Conservation (phyloP, 2,113 vertebrate species). For the Tragulus kanchil region DNA sequence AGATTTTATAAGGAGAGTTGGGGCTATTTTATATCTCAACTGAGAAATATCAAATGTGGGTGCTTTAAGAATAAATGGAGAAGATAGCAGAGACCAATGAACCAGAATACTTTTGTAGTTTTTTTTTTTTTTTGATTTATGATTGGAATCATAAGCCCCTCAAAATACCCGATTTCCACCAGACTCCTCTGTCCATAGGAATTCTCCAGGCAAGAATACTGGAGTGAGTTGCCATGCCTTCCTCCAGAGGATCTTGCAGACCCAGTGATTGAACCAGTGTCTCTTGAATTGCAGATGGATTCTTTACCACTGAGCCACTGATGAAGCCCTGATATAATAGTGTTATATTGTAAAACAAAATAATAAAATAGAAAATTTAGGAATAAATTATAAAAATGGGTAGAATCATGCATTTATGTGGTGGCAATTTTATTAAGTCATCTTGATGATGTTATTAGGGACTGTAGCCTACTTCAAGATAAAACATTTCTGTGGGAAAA, state of each 20-base stretch:
- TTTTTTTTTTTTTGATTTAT: too few relatives aligned
- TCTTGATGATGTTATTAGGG: background rate
- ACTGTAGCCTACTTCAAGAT: background rate
- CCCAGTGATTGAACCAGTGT: background rate
- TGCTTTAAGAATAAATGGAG: background rate
- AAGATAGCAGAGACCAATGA: background rate
- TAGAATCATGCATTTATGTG: slow-evolving; percentile 18
- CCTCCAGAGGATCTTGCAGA: background rate
- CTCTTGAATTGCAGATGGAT: background rate
- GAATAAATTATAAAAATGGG: background rate
- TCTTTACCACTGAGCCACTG: background rate
- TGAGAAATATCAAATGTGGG: background rate
- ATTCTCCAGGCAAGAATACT: background rate
- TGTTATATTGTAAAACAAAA: slow-evolving; percentile 13
- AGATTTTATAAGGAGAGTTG: background rate
- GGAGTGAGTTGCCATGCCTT: background rate
- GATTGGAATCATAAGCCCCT: too few relatives aligned
- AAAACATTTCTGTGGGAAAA: background rate
- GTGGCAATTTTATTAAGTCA: background rate
- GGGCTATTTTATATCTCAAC: background rate
- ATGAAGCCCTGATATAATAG: background rate
- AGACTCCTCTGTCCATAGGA: background rate
- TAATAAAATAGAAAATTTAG: slow-evolving; percentile 8
- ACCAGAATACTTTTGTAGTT: background rate
- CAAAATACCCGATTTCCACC: too few relatives aligned